Evolutionary conservation across 2,113 vertebrate species (phyloP).

Genomic region (Mesoclemmys tuberculata): DNA sequence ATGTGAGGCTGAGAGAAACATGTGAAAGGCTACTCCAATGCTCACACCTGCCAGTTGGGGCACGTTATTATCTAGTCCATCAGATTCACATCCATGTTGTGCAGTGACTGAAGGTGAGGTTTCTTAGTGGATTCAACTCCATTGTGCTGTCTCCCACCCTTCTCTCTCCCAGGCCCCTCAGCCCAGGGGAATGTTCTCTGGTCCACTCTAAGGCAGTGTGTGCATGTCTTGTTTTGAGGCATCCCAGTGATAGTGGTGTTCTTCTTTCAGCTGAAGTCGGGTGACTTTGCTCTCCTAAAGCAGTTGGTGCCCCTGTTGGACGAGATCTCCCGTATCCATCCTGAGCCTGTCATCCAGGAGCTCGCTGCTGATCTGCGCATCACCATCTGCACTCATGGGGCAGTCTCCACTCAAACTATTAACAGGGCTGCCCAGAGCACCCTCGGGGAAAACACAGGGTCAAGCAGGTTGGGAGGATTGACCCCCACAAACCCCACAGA

Average conservation of each 20-base stretch:
- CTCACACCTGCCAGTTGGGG: neutral
- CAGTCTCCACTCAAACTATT: conserved; percentile 73
- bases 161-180: neutral
- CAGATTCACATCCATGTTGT: neutral
- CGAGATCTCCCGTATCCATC: conserved; percentile 81
- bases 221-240: fast-evolving
- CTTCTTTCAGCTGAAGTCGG: conserved; percentile 78
- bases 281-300: conserved; percentile 84
- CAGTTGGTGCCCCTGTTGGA: conserved; percentile 83
- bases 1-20: too few species aligned
- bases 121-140: neutral
- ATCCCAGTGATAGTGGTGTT: neutral
- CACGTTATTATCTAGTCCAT: neutral
- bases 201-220: fast-evolving
- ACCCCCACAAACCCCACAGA: fast-evolving
- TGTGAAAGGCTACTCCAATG: too few species aligned
- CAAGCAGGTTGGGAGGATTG: neutral
- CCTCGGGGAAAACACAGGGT: conserved; percentile 32
- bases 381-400: conserved; percentile 89
- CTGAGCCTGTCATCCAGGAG: conserved; percentile 86
- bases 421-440: neutral
- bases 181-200: neutral
- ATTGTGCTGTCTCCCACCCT: neutral
- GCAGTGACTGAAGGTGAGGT: too few species aligned
- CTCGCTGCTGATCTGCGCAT: conserved; percentile 87